Percentiles rank a stretch among this genome's conserved stretches.
These are phyloP conservation scores for Coptodon bakossiorum DNA, from an alignment of 2,113 vertebrate genomes.

Conservation along the genomic window DNA sequence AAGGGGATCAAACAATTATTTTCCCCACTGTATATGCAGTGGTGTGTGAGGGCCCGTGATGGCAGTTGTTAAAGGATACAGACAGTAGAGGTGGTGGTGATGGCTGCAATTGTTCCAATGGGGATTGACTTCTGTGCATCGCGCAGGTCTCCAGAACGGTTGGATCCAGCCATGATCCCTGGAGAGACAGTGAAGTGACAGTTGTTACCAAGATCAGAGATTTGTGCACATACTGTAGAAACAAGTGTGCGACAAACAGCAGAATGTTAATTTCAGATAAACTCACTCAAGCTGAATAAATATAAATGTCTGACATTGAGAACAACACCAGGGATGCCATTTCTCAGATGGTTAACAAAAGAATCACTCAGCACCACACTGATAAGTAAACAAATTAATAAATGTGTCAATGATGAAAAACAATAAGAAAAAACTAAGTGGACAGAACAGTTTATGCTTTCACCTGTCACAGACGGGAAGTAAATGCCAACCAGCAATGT, in stretches of 20 bases:
- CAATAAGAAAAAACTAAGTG: not conserved
- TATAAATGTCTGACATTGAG: not conserved
- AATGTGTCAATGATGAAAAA: not conserved
- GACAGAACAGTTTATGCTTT: not conserved
- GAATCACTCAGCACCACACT: not conserved
- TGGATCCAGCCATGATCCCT: conserved; percentile 99
- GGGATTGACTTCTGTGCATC: conserved; percentile 98
- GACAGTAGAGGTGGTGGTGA: conserved; percentile 92
- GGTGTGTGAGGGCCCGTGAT: accelerated
- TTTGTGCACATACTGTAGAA: not conserved
- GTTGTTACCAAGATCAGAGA: not conserved
- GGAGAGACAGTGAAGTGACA: not conserved
- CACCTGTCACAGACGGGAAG: conserved; percentile 98
- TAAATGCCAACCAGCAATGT: conserved; percentile 97
- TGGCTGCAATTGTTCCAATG: conserved; percentile 93
- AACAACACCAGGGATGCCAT: not conserved
- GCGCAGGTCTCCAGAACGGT: conserved; percentile 94
- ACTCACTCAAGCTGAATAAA: not conserved
- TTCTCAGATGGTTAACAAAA: not conserved
- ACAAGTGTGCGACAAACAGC: not conserved
- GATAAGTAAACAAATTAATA: not conserved
- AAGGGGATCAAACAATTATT: not conserved
- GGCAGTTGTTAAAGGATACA: conserved; percentile 82
- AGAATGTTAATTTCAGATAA: not conserved
- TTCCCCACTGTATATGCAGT: not conserved